Conservation (phyloP, 2,797 vertebrate species). For the Nasua narica region DNA sequence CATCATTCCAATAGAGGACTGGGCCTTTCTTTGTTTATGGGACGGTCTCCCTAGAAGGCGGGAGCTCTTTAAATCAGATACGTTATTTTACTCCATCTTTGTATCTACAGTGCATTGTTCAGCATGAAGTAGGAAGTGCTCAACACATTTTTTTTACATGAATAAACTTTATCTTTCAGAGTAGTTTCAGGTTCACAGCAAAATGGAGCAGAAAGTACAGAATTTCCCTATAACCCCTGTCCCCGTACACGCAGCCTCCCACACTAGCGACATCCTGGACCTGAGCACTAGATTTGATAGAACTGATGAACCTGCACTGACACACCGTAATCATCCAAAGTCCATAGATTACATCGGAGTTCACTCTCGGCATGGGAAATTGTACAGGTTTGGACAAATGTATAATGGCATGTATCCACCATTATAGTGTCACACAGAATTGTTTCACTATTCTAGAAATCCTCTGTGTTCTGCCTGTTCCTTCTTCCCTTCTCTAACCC, state of each 20-base stretch:
- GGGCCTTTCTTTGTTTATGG: background rate
- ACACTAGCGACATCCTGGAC: background rate
- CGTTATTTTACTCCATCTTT: background rate
- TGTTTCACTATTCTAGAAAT: background rate
- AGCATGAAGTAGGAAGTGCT: background rate
- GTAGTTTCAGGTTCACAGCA: background rate
- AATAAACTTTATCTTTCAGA: background rate
- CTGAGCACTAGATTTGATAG: background rate
- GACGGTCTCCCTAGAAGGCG: background rate
- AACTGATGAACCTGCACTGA: rapidly evolving
- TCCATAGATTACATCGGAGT: background rate
- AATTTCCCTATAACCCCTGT: background rate
- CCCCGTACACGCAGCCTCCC: background rate
- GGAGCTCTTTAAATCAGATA: background rate
- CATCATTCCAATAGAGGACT: no score
- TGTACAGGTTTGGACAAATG: background rate
- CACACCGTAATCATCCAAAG: background rate
- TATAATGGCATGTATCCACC: background rate
- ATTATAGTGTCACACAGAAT: background rate
- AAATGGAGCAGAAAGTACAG: background rate
- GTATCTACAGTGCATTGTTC: background rate
- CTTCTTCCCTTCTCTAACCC: background rate
- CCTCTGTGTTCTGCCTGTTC: background rate
- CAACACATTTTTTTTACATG: background rate
- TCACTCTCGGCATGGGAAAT: background rate